These are phyloP conservation scores for Heliocidaris tuberculata DNA, from an alignment of 35 echinoderm and acorn worm genomes.

Conservation along the genomic window DNA sequence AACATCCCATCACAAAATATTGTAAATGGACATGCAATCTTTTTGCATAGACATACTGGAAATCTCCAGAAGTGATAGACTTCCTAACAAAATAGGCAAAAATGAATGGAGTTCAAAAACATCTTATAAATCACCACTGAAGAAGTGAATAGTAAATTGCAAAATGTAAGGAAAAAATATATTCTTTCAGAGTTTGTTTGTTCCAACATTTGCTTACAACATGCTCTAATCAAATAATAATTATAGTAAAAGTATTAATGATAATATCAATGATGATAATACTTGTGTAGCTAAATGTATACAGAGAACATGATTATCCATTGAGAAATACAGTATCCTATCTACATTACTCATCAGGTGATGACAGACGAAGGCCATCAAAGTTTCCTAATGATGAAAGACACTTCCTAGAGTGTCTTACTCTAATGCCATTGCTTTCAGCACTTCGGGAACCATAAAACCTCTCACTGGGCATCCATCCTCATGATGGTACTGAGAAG, in stretches of 20 bases:
- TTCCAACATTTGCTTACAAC: not conserved
- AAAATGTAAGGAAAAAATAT: not conserved
- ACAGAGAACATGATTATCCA: not conserved
- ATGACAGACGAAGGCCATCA: too few relatives aligned
- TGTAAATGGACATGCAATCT: not conserved
- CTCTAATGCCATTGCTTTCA: too few relatives aligned
- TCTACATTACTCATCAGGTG: too few relatives aligned
- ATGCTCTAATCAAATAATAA: not conserved
- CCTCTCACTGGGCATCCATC: too few relatives aligned
- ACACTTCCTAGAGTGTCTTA: too few relatives aligned
- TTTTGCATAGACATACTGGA: not conserved
- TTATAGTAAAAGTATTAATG: not conserved
- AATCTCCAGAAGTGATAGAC: not conserved
- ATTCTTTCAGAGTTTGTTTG: not conserved
- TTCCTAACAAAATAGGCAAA: too few relatives aligned
- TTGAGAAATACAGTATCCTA: not conserved
- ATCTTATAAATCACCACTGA: too few relatives aligned
- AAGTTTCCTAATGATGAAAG: too few relatives aligned
- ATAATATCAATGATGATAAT: not conserved
- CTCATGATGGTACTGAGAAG: too few relatives aligned
- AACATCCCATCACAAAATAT: not conserved
- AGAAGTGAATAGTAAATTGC: not conserved
- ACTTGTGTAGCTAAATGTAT: not conserved
- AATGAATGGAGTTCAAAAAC: too few relatives aligned
- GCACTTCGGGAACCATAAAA: too few relatives aligned